These are phyloP conservation scores for Eptatretus atami DNA, from an alignment of 2,797 vertebrate genomes.

Conservation along the genomic window DNA sequence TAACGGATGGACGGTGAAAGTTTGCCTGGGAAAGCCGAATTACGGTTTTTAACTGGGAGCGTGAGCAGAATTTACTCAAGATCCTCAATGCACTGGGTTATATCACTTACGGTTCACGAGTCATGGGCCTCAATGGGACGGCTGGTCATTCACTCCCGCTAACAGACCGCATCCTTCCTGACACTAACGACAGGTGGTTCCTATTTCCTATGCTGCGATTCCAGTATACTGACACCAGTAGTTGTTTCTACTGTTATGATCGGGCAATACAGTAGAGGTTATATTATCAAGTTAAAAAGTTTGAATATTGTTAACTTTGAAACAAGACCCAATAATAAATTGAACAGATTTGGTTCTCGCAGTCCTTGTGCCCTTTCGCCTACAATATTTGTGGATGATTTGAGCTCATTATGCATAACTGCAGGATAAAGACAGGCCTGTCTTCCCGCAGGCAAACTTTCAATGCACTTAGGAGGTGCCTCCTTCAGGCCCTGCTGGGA, in stretches of 20 bases:
- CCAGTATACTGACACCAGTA: no score
- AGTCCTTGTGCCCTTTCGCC: no score
- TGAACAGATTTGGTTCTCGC: no score
- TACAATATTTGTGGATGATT: no score
- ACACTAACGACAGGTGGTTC: slow-evolving; percentile 82
- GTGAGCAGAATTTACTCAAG: slow-evolving; percentile 29
- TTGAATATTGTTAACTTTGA: no score
- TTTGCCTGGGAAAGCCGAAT: slow-evolving; percentile 92
- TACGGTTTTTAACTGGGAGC: slow-evolving; percentile 72
- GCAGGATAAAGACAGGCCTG: no score
- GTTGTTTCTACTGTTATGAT: no score
- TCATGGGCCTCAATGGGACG: slow-evolving; percentile 89
- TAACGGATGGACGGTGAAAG: slow-evolving; percentile 43
- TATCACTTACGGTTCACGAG: slow-evolving; percentile 75
- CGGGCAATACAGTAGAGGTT: no score
- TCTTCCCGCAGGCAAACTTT: slow-evolving; percentile 38
- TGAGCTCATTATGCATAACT: no score
- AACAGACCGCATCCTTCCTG: slow-evolving; percentile 75
- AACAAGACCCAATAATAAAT: no score
- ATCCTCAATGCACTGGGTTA: slow-evolving; percentile 56
- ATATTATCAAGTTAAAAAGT: no score
- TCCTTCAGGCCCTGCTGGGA: slow-evolving; percentile 66
- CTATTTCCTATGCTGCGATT: no score
- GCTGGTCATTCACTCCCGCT: slow-evolving; percentile 76
- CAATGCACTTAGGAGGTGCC: slow-evolving; percentile 92